phyloP scores from a whole-genome alignment of 2,888 invertebrate species.

The Azorinus chamasolen region DNA sequence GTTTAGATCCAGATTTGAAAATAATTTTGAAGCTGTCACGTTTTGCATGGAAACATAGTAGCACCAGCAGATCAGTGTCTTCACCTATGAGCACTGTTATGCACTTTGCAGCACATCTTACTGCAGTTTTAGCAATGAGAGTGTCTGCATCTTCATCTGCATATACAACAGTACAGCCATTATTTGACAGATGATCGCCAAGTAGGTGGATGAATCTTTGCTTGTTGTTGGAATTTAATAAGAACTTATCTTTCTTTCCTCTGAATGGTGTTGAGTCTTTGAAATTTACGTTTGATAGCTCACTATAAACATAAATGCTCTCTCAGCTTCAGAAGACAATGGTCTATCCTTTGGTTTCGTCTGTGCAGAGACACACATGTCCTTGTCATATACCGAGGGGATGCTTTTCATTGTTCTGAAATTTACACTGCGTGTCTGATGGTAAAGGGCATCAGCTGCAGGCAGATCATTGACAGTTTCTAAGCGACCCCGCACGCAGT shows the following conservation, averaged over 20 bases:
- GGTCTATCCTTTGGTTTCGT: too few relatives aligned
- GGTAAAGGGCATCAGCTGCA: too few relatives aligned
- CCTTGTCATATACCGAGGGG: too few relatives aligned
- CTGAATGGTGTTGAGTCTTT: constrained; percentile 6
- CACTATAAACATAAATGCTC: too few relatives aligned
- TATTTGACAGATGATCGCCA: background rate
- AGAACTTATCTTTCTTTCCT: background rate
- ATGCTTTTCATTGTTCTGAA: too few relatives aligned
- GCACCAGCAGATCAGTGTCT: constrained; percentile 73
- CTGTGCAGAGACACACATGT: too few relatives aligned
- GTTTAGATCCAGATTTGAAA: constrained; percentile 43
- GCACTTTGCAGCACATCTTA: constrained; percentile 26
- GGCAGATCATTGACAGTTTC: too few relatives aligned
- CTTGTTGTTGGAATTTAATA: constrained; percentile 7
- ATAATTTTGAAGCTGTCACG: constrained; percentile 30
- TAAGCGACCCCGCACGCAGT: too few relatives aligned
- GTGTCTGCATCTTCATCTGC: constrained; percentile 70
- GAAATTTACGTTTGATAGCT: constrained; percentile 6
- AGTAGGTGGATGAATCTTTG: constrained; percentile 15
- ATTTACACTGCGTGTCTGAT: too few relatives aligned
- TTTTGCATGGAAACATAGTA: constrained; percentile 62
- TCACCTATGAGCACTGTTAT: constrained; percentile 66
- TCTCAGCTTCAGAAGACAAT: too few relatives aligned
- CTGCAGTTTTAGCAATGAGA: constrained; percentile 64
- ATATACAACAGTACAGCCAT: constrained; percentile 28